Base-by-base conservation (phyloP, 2,797 vertebrate genomes). In the Streptopelia turtur region DNA sequence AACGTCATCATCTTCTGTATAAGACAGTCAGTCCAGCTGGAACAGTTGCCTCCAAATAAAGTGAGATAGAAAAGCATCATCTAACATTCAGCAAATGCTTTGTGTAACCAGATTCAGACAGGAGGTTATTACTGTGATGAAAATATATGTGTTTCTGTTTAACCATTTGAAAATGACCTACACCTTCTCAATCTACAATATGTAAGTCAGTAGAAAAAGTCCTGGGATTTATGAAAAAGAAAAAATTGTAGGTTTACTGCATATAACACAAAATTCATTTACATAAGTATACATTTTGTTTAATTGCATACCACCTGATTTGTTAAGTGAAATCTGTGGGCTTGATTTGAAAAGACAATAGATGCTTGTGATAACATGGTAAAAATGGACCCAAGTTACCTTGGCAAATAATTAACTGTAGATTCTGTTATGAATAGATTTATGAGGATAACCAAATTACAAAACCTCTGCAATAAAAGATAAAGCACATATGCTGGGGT, bases 11-110 rank as follows among this genome's bases (percentile, higher is more conserved):
- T 90, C 63, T 70, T 87, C 66, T 80, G 56, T 27, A 28, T 68
- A 68, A 90, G 45, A 66, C 63, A 96, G 27, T 15, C 70, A 77
- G 80, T 83, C 80, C 93, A 96, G 83, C 83, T 94, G 94, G 94
- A 96, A 71, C 45, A 64, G 80, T 94, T 94, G 66, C 27, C 45
- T 93, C 57, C 94, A 94, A 77, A 92, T 94, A 87, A 86, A 90
- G 45, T 10, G 70, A 66, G 49, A 81, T 39, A 52, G 80, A 77
- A 82, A 77, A 90, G 37, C 61, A 83, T 37, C 65, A 52, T 59
- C 53, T 85, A 57, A 59, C 16, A 3, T 79, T 22, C 4, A 5
- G 49, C 28, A 90, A 94, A 85, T 50, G 59, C 31, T 81, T 90
- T 64, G 52, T 80, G 71, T 77, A 80, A 63, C 11, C 13, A 82